Base-by-base conservation (phyloP, 53 echinoderm and acorn worm species). In the Temnopleurus reevesii region DNA sequence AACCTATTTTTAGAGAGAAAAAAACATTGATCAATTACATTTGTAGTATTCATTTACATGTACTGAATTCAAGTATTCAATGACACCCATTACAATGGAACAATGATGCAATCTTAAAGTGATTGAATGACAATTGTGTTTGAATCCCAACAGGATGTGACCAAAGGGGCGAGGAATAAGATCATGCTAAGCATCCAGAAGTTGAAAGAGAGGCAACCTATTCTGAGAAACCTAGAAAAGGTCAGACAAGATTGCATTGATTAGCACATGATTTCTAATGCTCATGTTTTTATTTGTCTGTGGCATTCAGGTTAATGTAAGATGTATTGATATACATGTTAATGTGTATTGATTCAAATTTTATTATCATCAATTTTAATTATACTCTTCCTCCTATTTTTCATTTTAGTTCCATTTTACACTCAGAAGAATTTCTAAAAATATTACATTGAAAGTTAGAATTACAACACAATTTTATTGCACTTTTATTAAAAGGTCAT, bases 141-240 rank as follows among this genome's bases (percentile, higher is more conserved):
- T 87, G 45, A 18, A 30, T 64, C 1, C 80, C 47, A 31, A 31
- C 91, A 98, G 98, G 93, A 94, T 90, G 95, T 98, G 30, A 98
- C 98, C 44, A 95, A 98, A 83, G 98, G 98, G 76, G 98, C 98
- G 12, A 90, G 98, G 51, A 91, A 98, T 81, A 98, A 98, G 91
- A 95, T 98, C 45, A 90, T 98, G 51, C 86, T 95, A 23, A 95
- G 95, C 46, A 93, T 98, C 19, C 86, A 79, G 44, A 95, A 96
- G 89, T 71, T 98, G 76, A 98, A 90, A 82, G 95, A 98, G 84
- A 91, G 98, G 43, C 98, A 96, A 64, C 91, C 64, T 19, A 83
- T 92, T 23, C 77, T 98, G 27, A 91, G 89, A 58, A 91, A 92
- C 64, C 77, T 95, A 43, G 98, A 98, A 86, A 98, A 95, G 93